Percentiles rank a stretch among this genome's conserved stretches.
Evolutionary conservation across 1,140 invertebrate genomes (phyloP).

Genomic region (Pseudomyrmex flavicornis): DNA sequence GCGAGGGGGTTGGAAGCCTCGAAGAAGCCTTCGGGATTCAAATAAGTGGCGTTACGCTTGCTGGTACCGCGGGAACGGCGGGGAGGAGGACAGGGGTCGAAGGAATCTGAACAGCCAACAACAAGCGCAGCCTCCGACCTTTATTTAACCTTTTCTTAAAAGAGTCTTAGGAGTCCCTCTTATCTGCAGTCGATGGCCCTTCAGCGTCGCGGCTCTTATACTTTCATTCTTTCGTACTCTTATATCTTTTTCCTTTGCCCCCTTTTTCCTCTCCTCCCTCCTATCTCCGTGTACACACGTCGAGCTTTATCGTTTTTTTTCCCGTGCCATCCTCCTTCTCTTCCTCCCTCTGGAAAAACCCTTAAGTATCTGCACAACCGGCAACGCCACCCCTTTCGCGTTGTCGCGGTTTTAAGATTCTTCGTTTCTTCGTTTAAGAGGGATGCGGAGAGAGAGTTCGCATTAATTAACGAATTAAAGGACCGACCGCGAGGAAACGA

Average conservation of each 20-base stretch:
- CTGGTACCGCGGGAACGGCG: slow-evolving; percentile 17
- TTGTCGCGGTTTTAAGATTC: slow-evolving; percentile 67
- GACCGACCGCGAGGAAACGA: slow-evolving; percentile 58
- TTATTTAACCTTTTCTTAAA: slow-evolving; percentile 85
- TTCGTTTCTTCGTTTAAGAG: slow-evolving; percentile 75
- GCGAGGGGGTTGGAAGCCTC: slow-evolving; percentile 71
- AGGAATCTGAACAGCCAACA: slow-evolving; percentile 85
- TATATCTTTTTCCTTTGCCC: slow-evolving; percentile 71
- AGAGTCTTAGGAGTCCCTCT: slow-evolving; percentile 81
- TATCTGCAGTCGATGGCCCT: slow-evolving; percentile 83
- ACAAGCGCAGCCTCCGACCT: slow-evolving; percentile 78
- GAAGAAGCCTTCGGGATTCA: slow-evolving; percentile 77
- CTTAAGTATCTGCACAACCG: slow-evolving; percentile 36
- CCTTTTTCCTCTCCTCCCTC: neutral
- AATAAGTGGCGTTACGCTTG: slow-evolving; percentile 75
- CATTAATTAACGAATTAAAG: slow-evolving; percentile 84
- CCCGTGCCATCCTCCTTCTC: neutral
- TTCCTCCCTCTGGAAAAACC: slow-evolving; percentile 30
- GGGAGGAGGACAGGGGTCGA: slow-evolving; percentile 65
- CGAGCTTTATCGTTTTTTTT: slow-evolving; percentile 66
- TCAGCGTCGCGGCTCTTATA: slow-evolving; percentile 74
- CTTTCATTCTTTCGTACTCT: slow-evolving; percentile 71
- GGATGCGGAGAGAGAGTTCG: slow-evolving; percentile 50
- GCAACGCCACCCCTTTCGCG: slow-evolving; percentile 50
- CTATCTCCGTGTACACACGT: slow-evolving; percentile 73